These are phyloP conservation scores for Drosophila borborema DNA, from an alignment of 2,888 invertebrate genomes.

Conservation along the genomic window DNA sequence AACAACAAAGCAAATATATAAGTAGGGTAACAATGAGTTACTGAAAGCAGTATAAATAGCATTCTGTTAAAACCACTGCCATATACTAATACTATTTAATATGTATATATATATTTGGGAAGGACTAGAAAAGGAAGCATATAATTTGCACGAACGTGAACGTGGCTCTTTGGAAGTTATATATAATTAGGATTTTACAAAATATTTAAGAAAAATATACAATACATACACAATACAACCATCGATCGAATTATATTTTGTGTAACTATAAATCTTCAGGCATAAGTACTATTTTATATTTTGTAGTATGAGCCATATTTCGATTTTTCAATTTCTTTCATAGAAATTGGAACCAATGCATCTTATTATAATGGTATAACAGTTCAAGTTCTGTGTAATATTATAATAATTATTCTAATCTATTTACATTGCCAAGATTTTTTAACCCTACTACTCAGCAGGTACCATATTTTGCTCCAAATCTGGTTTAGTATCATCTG, in stretches of 20 bases:
- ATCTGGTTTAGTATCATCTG: slow-evolving; percentile 89
- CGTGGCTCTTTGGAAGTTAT: slow-evolving; percentile 11
- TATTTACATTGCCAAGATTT: slow-evolving; percentile 52
- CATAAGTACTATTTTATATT: slow-evolving; percentile 19
- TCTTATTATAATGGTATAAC: slow-evolving; percentile 41
- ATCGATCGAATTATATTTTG: slow-evolving; percentile 16
- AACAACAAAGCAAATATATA: slow-evolving; percentile 2
- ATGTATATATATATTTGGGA: slow-evolving; percentile 12
- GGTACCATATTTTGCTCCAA: slow-evolving; percentile 85
- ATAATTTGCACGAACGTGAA: background rate
- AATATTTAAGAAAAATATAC: slow-evolving; percentile 5
- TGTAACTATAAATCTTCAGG: slow-evolving; percentile 31
- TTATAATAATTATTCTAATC: slow-evolving; percentile 49
- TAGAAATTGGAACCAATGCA: slow-evolving; percentile 34
- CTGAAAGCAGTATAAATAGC: slow-evolving; percentile 30
- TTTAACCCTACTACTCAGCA: slow-evolving; percentile 75
- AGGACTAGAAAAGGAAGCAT: slow-evolving; percentile 27
- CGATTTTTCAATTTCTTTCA: slow-evolving; percentile 28
- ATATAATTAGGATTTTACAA: slow-evolving; percentile 2
- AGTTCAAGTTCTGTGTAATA: slow-evolving; percentile 45
- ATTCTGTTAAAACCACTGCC: slow-evolving; percentile 23
- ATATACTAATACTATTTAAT: background rate
- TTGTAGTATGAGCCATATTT: slow-evolving; percentile 30
- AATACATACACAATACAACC: slow-evolving; percentile 24
- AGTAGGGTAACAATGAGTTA: background rate